phyloP scores from a whole-genome alignment of 2,797 vertebrate species.

The Synanceia verrucosa region DNA sequence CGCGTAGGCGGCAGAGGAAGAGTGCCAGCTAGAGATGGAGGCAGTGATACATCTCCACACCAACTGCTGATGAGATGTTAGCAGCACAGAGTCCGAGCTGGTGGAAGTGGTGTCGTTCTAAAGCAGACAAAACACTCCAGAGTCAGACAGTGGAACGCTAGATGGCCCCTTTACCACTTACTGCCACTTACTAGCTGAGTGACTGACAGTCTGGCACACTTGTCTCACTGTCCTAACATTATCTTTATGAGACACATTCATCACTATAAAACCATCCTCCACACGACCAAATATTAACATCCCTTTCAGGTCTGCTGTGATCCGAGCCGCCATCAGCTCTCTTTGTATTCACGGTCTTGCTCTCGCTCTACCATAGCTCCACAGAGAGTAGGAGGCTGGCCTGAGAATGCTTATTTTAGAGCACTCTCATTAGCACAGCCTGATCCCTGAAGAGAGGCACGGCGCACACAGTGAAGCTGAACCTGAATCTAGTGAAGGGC shows the following conservation, averaged over 20 bases:
- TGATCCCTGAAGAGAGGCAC: conserved; percentile 51
- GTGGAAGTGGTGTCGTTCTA: conserved; percentile 26
- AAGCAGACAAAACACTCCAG: conserved; percentile 32
- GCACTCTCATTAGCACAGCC: conserved; percentile 75
- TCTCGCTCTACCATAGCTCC: conserved; percentile 29
- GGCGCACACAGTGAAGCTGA: not conserved
- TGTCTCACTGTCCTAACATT: not conserved
- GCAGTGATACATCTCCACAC: not conserved
- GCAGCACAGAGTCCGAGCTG: not conserved
- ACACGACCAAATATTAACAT: conserved; percentile 17
- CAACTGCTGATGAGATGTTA: conserved; percentile 42
- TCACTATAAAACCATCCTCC: not conserved
- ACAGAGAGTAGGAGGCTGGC: conserved; percentile 52
- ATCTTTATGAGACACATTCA: not conserved
- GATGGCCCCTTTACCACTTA: not conserved
- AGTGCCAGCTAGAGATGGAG: not conserved
- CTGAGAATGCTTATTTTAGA: conserved; percentile 76
- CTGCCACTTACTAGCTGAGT: conserved; percentile 9
- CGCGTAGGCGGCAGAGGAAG: not conserved
- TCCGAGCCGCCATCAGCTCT: conserved; percentile 11
- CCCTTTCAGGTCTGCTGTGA: not conserved
- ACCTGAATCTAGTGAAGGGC: conserved; percentile 25
- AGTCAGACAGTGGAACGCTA: conserved; percentile 21
- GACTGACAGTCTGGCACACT: not conserved
- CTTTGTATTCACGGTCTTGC: conserved; percentile 22